Evolutionary conservation across 2,888 invertebrate species (phyloP).

Genomic region (Pteria penguin): DNA sequence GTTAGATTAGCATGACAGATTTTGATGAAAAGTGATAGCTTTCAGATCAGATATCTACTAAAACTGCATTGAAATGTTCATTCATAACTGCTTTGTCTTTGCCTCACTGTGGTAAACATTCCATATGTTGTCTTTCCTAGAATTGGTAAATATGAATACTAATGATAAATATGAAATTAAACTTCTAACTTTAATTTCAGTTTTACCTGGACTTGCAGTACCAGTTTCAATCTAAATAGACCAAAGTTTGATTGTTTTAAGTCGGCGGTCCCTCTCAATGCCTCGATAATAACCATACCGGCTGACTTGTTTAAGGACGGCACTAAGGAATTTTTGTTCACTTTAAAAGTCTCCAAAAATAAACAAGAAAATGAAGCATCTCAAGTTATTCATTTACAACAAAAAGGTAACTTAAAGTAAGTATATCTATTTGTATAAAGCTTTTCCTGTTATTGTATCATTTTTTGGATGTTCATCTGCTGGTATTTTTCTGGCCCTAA

Average conservation of each 20-base stretch:
- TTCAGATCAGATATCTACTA: too few species aligned
- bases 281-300: conserved; percentile 49
- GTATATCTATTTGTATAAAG: background rate
- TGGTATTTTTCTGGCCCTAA: too few species aligned
- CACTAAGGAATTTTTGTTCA: conserved; percentile 60
- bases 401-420: background rate
- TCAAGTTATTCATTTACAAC: conserved; percentile 61
- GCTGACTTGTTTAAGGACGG: conserved; percentile 42
- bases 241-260: conserved; percentile 50
- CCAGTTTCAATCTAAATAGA: background rate
- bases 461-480: too few species aligned
- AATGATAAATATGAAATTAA: background rate
- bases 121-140: background rate
- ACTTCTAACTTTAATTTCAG: conserved; percentile 41
- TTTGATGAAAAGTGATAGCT: too few species aligned
- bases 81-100: too few species aligned
- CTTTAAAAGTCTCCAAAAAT: conserved; percentile 59
- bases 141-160: background rate
- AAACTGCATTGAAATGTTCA: too few species aligned
- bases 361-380: conserved; percentile 46
- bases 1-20: too few species aligned
- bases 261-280: conserved; percentile 43
- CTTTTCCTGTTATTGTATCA: too few species aligned
- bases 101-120: too few species aligned
- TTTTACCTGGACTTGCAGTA: conserved; percentile 57